Conservation (phyloP, 2,113 vertebrate genomes). For the Cyanoramphus novaezelandiae region DNA sequence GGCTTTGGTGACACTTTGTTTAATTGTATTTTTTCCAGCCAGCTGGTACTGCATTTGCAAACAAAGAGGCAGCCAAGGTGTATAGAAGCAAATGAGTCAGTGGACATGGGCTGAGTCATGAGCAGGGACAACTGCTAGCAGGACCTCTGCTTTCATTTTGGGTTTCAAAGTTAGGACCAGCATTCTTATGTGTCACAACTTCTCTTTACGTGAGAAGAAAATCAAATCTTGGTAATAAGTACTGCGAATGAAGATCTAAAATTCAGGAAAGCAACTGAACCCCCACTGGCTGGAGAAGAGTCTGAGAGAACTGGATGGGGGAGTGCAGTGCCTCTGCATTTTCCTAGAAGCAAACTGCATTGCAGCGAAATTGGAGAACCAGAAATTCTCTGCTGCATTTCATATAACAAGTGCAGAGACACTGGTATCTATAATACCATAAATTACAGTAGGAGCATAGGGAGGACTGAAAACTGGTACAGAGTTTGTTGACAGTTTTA, state of each 20-base stretch:
- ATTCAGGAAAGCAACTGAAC: neutral
- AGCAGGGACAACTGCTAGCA: neutral
- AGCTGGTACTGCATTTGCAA: neutral
- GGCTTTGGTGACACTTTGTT: neutral
- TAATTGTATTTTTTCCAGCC: neutral
- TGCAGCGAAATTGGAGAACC: constrained; percentile 15
- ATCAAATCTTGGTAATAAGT: neutral
- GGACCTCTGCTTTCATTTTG: neutral
- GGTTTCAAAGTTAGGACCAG: neutral
- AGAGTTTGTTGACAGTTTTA: neutral
- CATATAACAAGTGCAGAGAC: neutral
- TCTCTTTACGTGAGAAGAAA: neutral
- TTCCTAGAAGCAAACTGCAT: constrained; percentile 8
- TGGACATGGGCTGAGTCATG: neutral
- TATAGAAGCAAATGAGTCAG: neutral
- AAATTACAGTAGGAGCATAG: neutral
- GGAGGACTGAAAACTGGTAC: neutral
- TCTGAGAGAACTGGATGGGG: neutral
- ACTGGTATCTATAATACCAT: neutral
- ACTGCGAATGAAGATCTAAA: neutral
- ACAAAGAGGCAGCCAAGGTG: neutral
- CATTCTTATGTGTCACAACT: neutral
- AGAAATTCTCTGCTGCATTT: neutral
- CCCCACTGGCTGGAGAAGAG: neutral
- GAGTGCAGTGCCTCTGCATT: neutral